Evolutionary conservation across 2,113 vertebrate genomes (phyloP), one percentile per base, ranked within the genome.

Genomic region (Macrotis lagotis): DNA sequence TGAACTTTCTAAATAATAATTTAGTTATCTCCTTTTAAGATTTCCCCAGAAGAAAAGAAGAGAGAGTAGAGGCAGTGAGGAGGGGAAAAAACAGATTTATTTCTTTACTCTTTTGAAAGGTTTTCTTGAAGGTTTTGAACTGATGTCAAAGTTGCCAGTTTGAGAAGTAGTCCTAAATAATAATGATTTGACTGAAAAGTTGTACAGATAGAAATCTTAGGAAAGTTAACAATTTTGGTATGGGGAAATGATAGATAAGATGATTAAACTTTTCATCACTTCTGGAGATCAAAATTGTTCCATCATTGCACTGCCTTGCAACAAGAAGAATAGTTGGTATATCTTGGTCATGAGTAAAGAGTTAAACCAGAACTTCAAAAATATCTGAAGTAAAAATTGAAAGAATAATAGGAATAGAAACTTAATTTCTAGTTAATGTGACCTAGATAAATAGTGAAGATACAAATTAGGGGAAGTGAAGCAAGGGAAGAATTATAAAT

Each of bases 141-240:
- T 91, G 88, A 50, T 26, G 50, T 74, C 89, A 59, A 94, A 51
- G 88, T 44, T 25, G 37, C n/a, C 47, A 89, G 25, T 10, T 25
- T 93, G 48, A 88, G 47, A 92, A 89, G 14, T 22, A 66, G 59
- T 10, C 28, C 28, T 59, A 59, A 55, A 90, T 51, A 51, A 89
- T 66, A 74, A 93, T 22, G 50, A 91, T 51, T 92, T 94, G 51
- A 25, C 55, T 90, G 14, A 89, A n/a, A 93, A 25, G 53, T 89
- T 48, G 48, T 44, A 93, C 31, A 90, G 49, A 48, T n/a, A 25
- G 51, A 91, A 6, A 14, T 1, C 0, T 51, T 7, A 94, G 25
- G 48, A 94, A 95, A 94, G 37, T 9, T 0, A n/a, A 2, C 28
- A 91, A 0, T 12, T 83, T 2, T 51, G 51, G 50, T 53, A 90